phyloP scores from a whole-genome alignment of 2,797 vertebrate species.

The Melanotaenia nigrans region DNA sequence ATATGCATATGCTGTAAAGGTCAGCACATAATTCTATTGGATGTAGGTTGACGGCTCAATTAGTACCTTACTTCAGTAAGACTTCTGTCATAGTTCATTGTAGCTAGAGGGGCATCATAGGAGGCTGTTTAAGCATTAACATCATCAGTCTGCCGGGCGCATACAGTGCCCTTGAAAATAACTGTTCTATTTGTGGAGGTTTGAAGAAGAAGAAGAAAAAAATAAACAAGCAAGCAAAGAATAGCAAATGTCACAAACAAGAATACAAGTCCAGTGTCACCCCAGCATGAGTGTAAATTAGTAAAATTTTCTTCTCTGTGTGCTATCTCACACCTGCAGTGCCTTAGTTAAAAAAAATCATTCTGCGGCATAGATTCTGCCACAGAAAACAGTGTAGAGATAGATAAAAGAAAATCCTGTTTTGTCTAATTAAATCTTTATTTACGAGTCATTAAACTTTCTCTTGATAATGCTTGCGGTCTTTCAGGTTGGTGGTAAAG shows the following conservation, averaged over 20 bases:
- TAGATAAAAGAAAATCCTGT: background rate
- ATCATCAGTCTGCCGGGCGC: conserved; percentile 6
- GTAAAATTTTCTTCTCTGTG: conserved; percentile 18
- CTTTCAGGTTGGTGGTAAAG: background rate
- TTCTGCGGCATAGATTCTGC: conserved; percentile 41
- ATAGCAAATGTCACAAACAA: background rate
- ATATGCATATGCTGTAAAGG: conserved; percentile 9
- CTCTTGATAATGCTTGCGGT: background rate
- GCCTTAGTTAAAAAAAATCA: conserved; percentile 9
- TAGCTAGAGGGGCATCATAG: background rate
- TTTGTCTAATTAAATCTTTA: background rate
- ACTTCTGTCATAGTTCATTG: background rate
- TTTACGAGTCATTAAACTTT: background rate
- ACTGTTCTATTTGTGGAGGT: conserved; percentile 11
- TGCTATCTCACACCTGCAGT: conserved; percentile 43
- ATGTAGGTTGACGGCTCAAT: conserved; percentile 8
- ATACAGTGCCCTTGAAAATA: conserved; percentile 52
- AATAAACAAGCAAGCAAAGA: conserved; percentile 1
- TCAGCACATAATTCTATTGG: conserved; percentile 13
- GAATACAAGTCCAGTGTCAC: conserved; percentile 34
- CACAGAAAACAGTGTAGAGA: conserved; percentile 6
- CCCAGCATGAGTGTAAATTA: conserved; percentile 45
- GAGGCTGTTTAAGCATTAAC: background rate
- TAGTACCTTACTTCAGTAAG: conserved; percentile 2
- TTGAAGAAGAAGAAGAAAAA: background rate